Base-by-base conservation (phyloP, 2,888 invertebrate species). In the Portevinia maculata region DNA sequence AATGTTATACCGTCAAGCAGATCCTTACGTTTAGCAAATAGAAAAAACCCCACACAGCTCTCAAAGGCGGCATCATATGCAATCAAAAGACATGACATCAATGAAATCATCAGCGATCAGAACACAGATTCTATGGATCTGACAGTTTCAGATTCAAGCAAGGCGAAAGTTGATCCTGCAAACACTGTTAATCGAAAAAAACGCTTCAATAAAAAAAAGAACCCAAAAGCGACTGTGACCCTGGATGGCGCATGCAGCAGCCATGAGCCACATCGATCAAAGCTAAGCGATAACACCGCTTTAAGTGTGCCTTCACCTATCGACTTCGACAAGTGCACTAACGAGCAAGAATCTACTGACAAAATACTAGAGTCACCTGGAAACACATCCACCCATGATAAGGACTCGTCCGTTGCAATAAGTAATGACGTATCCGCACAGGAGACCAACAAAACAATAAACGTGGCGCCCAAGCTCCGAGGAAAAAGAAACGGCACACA, bases 401-500 rank as follows among this genome's bases (percentile, higher is more conserved):
- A 41, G 32, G 13, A 64, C 2, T 3, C 52, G 7, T 48, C 8
- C 1, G 9, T 28, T 44, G 5, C 24, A 13, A 46, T 34, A 5
- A 8, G 46, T 2, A 76, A 64, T n/a, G 73, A 52, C 4, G 48
- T 24, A 9, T 15, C 48, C 7, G 41, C 50, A 19, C 64, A 37
- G 7, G 79, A 73, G 52, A 48, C 67, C 13, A 84, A 65, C 13
- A 89, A 88, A 71, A 88, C 86, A 13, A 86, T 91, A 86, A 85
- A 89, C 88, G 86, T 90, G 87, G 89, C 88, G 1, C 89, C 90
- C 8, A 90, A 90, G 74, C 70, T 89, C 1, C 86, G 89, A 24
- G 88, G 88, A 0, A 89, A 90, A 62, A 87, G 87, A 71, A 86
- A 85, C 4, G 86, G 86, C 69, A 87, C 55, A n/a, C 79, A 76